Evolutionary conservation across 1,140 invertebrate species (phyloP).

Genomic region (Lordiphosa collinella): DNA sequence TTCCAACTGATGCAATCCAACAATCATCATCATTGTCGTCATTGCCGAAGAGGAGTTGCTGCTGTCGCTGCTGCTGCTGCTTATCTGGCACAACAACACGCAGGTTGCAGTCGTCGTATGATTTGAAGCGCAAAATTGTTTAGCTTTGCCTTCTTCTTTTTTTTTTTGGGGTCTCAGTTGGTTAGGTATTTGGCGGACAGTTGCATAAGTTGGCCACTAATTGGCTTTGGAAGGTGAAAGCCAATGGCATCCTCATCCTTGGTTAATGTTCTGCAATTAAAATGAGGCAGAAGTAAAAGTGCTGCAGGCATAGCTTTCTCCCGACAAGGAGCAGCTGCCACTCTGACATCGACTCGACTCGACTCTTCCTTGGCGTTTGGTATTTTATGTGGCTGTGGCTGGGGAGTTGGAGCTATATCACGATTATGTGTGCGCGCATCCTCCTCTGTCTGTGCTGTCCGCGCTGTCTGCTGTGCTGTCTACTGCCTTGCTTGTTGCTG

Average conservation of each 20-base stretch:
- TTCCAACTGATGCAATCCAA: slow-evolving; percentile 36
- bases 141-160: too few species aligned
- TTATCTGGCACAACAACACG: slow-evolving; percentile 1
- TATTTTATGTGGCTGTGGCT: slow-evolving; percentile 27
- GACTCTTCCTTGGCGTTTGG: slow-evolving; percentile 33
- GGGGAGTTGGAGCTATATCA: slow-evolving; percentile 35
- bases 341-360: slow-evolving; percentile 8
- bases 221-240: slow-evolving; percentile 9
- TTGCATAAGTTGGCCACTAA: slow-evolving; percentile 4
- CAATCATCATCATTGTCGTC: neutral
- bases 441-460: slow-evolving; percentile 25
- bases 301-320: slow-evolving; percentile 37
- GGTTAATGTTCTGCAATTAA: slow-evolving; percentile 72
- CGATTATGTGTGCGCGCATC: slow-evolving; percentile 62
- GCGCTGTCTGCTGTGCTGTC: slow-evolving; percentile 11
- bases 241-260: slow-evolving; percentile 3
- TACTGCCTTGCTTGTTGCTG: slow-evolving; percentile 23
- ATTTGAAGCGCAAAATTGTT: slow-evolving; percentile 66
- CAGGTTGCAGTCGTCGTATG: slow-evolving; percentile 17
- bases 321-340: slow-evolving; percentile 24
- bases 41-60: too few species aligned
- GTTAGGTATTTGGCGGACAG: neutral
- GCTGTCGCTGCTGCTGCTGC: too few species aligned
- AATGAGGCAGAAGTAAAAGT: slow-evolving; percentile 65
- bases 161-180: neutral